These are phyloP conservation scores for Xiphophorus hellerii DNA, from an alignment of 2,113 vertebrate species.

Conservation along the genomic window DNA sequence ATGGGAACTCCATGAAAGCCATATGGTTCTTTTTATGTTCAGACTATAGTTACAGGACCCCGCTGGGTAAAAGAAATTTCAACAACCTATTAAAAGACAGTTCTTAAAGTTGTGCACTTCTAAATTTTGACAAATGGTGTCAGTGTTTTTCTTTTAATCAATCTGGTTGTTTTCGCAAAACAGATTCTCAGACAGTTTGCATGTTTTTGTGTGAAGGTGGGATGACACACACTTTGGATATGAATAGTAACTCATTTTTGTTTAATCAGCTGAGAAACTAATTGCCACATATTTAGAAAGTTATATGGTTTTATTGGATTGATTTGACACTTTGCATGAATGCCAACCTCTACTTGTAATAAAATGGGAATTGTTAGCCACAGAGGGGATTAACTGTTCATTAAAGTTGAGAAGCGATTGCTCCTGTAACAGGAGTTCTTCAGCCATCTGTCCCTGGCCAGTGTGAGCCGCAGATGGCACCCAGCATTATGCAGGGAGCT, in stretches of 20 bases:
- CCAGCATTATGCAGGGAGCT: constrained; percentile 53
- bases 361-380: neutral
- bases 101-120: constrained; percentile 53
- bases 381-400: constrained; percentile 41
- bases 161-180: constrained; percentile 2
- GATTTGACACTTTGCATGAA: neutral
- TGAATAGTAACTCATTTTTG: neutral
- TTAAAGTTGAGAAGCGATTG: constrained; percentile 51
- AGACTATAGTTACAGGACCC: constrained; percentile 27
- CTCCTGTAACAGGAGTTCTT: constrained; percentile 65
- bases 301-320: neutral
- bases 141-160: constrained; percentile 59
- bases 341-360: constrained; percentile 1
- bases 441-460: constrained; percentile 66
- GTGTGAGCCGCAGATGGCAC: constrained; percentile 66
- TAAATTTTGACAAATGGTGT: constrained; percentile 64
- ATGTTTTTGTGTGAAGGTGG: neutral
- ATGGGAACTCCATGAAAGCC: constrained; percentile 35
- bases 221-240: neutral
- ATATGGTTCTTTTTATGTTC: constrained; percentile 52
- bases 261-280: neutral
- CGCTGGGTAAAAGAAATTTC: constrained; percentile 4
- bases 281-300: neutral
- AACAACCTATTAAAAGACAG: neutral
- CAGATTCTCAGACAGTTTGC: constrained; percentile 1